Conservation (phyloP, 2,888 invertebrate species). For the Neoscelio sp. region DNA sequence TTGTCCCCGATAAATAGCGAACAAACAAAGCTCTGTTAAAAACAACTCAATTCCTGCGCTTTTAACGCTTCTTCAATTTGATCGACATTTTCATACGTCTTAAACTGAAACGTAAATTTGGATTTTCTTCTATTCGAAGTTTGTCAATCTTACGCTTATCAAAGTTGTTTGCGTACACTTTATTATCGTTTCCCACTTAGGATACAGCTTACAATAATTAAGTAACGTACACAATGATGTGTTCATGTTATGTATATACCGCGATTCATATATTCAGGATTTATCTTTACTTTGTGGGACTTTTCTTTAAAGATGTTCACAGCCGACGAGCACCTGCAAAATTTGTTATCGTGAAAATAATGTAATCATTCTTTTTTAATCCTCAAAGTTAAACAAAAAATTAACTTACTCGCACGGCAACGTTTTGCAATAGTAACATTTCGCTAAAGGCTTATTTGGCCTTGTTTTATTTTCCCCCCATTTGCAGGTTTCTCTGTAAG, state of each 20-base stretch:
- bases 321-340: conserved; percentile 40
- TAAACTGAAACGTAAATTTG: too few species aligned
- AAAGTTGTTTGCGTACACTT: background rate
- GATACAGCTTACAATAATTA: conserved; percentile 7
- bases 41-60: too few species aligned
- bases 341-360: background rate
- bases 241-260: too few species aligned
- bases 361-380: background rate
- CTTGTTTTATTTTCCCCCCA: background rate
- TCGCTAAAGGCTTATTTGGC: conserved; percentile 68
- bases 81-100: too few species aligned
- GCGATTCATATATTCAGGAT: too few species aligned
- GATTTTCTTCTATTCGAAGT: conserved; percentile 1
- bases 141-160: background rate
- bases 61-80: too few species aligned
- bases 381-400: background rate
- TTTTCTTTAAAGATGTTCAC: conserved; percentile 48
- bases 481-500: too few species aligned
- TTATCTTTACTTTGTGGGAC: too few species aligned
- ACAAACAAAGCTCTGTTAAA: too few species aligned
- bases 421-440: conserved; percentile 78
- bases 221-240: conserved; percentile 7
- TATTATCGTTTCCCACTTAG: background rate
- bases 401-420: conserved; percentile 73
- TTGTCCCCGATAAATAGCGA: too few species aligned